phyloP scores from a whole-genome alignment of 2,113 vertebrate genomes.

The Hydrochoerus hydrochaeris region DNA sequence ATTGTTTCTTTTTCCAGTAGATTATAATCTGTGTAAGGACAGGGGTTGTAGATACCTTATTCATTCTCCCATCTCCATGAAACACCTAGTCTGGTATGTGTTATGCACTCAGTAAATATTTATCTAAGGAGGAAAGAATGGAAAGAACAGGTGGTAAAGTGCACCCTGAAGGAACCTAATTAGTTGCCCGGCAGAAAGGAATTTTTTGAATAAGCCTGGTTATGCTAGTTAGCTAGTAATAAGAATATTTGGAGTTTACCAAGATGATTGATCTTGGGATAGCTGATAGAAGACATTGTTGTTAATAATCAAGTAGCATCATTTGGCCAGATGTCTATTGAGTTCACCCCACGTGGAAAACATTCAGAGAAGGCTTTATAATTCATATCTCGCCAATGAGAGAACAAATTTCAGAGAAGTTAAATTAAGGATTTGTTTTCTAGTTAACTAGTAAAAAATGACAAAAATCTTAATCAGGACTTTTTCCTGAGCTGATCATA shows the following conservation, averaged over 20 bases:
- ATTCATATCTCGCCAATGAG: not conserved
- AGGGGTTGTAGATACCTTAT: not conserved
- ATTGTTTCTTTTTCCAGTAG: not conserved
- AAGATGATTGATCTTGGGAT: slow-evolving; percentile 5
- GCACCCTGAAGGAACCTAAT: not conserved
- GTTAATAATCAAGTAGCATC: not conserved
- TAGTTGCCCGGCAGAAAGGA: slow-evolving; percentile 27
- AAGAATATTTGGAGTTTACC: slow-evolving; percentile 12
- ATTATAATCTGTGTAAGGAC: not conserved
- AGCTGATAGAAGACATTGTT: slow-evolving; percentile 6
- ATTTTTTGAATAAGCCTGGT: slow-evolving; percentile 10
- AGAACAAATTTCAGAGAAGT: not conserved
- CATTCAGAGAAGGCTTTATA: not conserved
- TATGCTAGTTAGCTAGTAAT: slow-evolving; percentile 30
- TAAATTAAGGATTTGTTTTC: slow-evolving; percentile 12
- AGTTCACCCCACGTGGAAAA: not conserved
- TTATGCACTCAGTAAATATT: slow-evolving; percentile 22
- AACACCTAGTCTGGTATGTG: slow-evolving; percentile 19
- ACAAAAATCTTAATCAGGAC: slow-evolving; percentile 24
- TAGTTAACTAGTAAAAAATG: slow-evolving; percentile 19
- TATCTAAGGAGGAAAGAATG: slow-evolving; percentile 42
- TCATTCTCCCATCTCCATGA: not conserved
- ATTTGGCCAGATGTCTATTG: not conserved
- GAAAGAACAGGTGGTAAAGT: slow-evolving; percentile 16
- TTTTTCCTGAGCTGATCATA: not conserved